Evolutionary conservation across 2,797 vertebrate species (phyloP), one percentile per base, ranked within the genome.

Genomic region (Poecilia gillii): DNA sequence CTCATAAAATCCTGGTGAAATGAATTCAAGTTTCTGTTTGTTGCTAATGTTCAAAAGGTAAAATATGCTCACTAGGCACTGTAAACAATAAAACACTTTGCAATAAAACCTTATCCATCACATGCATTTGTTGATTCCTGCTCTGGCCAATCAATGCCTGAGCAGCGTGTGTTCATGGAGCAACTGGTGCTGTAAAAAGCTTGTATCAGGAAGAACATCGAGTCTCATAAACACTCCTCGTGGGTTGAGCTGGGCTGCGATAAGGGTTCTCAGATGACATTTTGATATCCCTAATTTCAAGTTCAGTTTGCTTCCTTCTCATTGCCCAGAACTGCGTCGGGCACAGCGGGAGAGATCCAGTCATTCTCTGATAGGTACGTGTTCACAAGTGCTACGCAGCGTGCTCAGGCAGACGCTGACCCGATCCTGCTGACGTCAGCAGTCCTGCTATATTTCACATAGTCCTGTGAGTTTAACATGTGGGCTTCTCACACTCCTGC

Each of bases 351-450:
- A 70, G 28, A 75, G 31, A 46, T 81, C 16, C 49, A 78, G 13
- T 70, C 7, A 62, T 55, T 64, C 68, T 43, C 76, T 84, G 16
- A 78, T 81, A 85, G 74, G 82, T 76, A 59, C 43, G 71, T 25
- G 13, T 70, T 66, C 77, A 49, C 47, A 78, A 46, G 47, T 73
- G 11, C n/a, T 71, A 31, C 77, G 55, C 39, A 71, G 77, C 14
- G 18, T 73, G 64, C 47, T 68, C 1, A 53, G 41, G 53, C 79
- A 80, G 72, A 82, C 51, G 25, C 59, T 23, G 39, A 49, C 73
- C 74, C 66, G 57, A 75, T 73, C 79, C 82, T 39, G 74, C 46
- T 89, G 89, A 91, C 79, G 77, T 91, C 82, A 88, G 57, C 80
- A 45, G 74, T 78, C 80, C 33, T 85, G 84, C 68, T 72, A 51